Percentiles rank a stretch among this genome's conserved stretches.
Evolutionary conservation across 1,140 invertebrate genomes (phyloP).

Genomic region (Aphelinus atriplicis): DNA sequence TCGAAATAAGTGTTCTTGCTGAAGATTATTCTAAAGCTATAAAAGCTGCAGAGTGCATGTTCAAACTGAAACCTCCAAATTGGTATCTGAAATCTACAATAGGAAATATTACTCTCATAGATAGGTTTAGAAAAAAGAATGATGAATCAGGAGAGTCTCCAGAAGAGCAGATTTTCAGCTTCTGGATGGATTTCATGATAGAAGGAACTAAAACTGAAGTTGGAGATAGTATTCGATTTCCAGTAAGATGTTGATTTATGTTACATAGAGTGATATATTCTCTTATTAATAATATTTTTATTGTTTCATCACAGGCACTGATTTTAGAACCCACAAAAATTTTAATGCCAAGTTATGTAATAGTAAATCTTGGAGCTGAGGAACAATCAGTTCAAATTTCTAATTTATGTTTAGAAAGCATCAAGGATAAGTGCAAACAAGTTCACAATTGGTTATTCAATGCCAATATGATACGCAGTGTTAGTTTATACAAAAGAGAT

Average conservation of each 20-base stretch:
- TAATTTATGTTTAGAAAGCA: slow-evolving; percentile 83
- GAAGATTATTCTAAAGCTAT: slow-evolving; percentile 97
- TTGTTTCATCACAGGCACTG: slow-evolving; percentile 72
- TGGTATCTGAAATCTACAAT: slow-evolving; percentile 99
- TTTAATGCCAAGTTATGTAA: slow-evolving; percentile 94
- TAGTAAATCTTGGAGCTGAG: slow-evolving; percentile 92
- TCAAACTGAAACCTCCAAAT: slow-evolving; percentile 96
- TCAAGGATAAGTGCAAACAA: slow-evolving; percentile 81
- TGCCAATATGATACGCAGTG: slow-evolving; percentile 90
- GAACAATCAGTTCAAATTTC: slow-evolving; percentile 89
- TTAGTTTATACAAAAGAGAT: slow-evolving; percentile 95
- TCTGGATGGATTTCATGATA: slow-evolving; percentile 99
- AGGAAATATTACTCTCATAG: slow-evolving; percentile 96
- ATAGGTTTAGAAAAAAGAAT: slow-evolving; percentile 86
- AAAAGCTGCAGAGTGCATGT: slow-evolving; percentile 99
- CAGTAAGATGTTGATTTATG: slow-evolving; percentile 71
- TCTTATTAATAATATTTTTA: background rate
- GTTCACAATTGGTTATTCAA: slow-evolving; percentile 95
- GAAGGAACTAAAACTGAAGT: slow-evolving; percentile 83
- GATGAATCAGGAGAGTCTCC: slow-evolving; percentile 75
- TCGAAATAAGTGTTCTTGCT: slow-evolving; percentile 97
- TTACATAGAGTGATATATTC: slow-evolving; percentile 25
- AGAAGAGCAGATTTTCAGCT: slow-evolving; percentile 91
- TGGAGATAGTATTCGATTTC: slow-evolving; percentile 87
- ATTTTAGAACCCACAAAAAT: slow-evolving; percentile 94